Conservation (phyloP, 2,797 vertebrate species). For the Neomorphus geoffroyi region DNA sequence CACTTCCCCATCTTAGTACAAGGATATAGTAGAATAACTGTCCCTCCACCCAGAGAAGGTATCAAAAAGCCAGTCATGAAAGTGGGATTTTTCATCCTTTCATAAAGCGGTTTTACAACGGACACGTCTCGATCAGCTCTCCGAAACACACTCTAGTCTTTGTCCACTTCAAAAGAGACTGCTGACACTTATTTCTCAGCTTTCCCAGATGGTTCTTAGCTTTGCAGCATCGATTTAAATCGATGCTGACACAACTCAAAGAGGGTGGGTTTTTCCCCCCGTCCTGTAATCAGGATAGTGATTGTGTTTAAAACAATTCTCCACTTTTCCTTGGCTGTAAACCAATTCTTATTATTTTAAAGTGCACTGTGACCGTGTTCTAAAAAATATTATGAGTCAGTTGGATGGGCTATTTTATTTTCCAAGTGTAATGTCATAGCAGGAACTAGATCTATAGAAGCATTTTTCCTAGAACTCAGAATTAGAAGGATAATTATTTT, state of each 20-base stretch:
- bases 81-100: background rate
- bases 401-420: background rate
- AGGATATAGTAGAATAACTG: background rate
- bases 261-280: background rate
- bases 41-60: background rate
- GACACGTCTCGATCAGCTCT: background rate
- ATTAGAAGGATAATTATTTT: background rate
- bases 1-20: background rate
- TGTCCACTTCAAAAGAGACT: background rate
- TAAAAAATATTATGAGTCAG: background rate
- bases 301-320: background rate
- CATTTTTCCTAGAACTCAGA: background rate
- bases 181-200: background rate
- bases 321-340: slow-evolving; percentile 8
- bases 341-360: background rate
- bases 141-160: background rate
- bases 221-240: background rate
- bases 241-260: background rate
- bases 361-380: background rate
- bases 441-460: background rate
- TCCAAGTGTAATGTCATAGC: background rate
- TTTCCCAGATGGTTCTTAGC: background rate
- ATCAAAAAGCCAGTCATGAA: background rate
- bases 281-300: background rate
- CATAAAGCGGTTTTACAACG: background rate